phyloP scores from a whole-genome alignment of 2,113 vertebrate genomes.

The Myxocyprinus asiaticus region DNA sequence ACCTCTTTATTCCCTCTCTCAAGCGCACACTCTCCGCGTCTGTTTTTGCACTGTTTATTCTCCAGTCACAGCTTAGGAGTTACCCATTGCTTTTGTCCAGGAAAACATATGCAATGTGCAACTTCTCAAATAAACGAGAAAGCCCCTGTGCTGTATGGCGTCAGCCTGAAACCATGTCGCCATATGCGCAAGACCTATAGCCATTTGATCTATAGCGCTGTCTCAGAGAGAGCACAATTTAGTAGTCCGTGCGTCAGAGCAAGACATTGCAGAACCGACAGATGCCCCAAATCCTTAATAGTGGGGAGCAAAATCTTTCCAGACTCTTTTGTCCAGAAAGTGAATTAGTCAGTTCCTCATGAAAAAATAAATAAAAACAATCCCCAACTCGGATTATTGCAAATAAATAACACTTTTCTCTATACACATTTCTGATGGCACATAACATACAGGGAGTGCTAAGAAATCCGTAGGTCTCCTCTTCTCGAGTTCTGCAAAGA shows the following conservation, averaged over 20 bases:
- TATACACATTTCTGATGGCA: conserved; percentile 36
- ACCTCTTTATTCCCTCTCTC: conserved; percentile 32
- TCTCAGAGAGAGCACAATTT: conserved; percentile 26
- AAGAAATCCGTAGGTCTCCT: conserved; percentile 75
- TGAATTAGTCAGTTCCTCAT: neutral
- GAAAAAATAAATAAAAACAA: neutral
- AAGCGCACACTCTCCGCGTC: neutral
- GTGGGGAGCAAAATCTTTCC: conserved; percentile 18
- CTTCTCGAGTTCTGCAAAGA: conserved; percentile 87
- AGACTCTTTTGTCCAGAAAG: conserved; percentile 11
- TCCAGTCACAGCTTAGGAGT: conserved; percentile 59
- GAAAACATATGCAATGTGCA: conserved; percentile 61
- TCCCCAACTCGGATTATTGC: neutral
- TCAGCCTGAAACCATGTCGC: conserved; percentile 71
- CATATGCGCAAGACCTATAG: conserved; percentile 68
- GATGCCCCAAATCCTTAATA: conserved; percentile 11
- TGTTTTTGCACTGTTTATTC: conserved; percentile 47
- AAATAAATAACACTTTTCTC: conserved; percentile 18
- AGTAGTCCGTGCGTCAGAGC: conserved; percentile 44
- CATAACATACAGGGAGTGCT: conserved; percentile 7
- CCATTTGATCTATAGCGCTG: conserved; percentile 71
- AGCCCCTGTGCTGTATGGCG: conserved; percentile 63
- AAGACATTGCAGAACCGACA: conserved; percentile 35
- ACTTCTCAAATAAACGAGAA: conserved; percentile 60
- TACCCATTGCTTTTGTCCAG: conserved; percentile 65